A percentile compares a stretch with the other conserved stretches of the same genome.
Evolutionary conservation across 2,888 invertebrate species (phyloP).

Genomic region (Rotaria socialis): DNA sequence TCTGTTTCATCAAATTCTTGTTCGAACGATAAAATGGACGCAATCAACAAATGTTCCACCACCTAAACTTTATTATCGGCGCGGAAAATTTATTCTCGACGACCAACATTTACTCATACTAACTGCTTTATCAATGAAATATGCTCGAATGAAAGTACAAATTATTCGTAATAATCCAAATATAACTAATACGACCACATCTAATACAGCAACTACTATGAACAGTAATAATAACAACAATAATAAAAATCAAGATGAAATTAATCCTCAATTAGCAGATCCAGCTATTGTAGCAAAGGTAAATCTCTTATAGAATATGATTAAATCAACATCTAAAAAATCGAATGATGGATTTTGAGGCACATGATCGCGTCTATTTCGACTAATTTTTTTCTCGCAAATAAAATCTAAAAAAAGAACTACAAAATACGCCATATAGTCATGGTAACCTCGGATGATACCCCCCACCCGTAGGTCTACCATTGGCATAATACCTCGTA

Average conservation of each 20-base stretch:
- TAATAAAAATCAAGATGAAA: constrained; percentile 3
- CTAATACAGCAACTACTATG: neutral
- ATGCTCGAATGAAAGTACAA: constrained; percentile 53
- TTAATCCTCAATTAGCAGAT: constrained; percentile 49
- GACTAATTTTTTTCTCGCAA: too few species aligned
- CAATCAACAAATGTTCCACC: constrained; percentile 54
- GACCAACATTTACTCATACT: constrained; percentile 56
- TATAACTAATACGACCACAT: neutral
- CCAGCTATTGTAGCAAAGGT: constrained; percentile 55
- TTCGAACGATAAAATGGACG: constrained; percentile 54
- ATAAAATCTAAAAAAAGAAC: too few species aligned
- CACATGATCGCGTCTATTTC: too few species aligned
- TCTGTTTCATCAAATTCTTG: constrained; percentile 55
- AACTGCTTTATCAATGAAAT: constrained; percentile 51
- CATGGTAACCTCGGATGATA: too few species aligned
- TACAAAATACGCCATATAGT: too few species aligned
- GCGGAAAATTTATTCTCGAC: constrained; percentile 55
- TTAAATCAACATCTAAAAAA: too few species aligned
- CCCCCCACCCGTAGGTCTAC: too few species aligned
- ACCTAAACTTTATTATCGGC: constrained; percentile 52
- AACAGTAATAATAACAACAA: constrained; percentile 36
- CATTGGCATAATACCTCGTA: too few species aligned
- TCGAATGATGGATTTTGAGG: too few species aligned
- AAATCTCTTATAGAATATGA: constrained; percentile 38
- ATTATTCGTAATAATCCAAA: neutral